These are phyloP conservation scores for Agraylea sexmaculata DNA, from an alignment of 1,140 invertebrate genomes.

Conservation along the genomic window DNA sequence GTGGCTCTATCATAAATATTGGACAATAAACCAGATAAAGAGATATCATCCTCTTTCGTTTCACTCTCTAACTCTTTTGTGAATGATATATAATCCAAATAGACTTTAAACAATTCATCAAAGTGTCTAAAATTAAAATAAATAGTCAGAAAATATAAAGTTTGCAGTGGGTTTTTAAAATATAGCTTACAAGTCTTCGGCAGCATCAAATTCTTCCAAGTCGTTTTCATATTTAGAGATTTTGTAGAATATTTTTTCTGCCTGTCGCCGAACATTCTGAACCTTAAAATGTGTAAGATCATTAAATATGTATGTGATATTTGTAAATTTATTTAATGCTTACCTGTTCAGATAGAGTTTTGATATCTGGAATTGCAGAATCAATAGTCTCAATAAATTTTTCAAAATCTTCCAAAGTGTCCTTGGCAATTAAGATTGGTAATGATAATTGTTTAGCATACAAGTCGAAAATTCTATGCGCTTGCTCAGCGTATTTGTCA, in stretches of 20 bases:
- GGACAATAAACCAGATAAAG: too few species aligned
- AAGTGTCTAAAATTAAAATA: too few species aligned
- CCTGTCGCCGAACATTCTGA: conserved; percentile 14
- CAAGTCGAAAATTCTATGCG: conserved; percentile 16
- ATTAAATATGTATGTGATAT: background rate
- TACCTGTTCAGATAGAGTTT: conserved; percentile 15
- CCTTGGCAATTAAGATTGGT: conserved; percentile 14
- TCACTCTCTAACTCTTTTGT: too few species aligned
- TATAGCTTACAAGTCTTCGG: conserved; percentile 6
- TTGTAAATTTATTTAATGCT: background rate
- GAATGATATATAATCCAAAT: too few species aligned
- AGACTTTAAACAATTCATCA: too few species aligned
- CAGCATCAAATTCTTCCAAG: conserved; percentile 13
- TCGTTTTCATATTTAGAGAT: conserved; percentile 19
- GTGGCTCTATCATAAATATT: conserved; percentile 18
- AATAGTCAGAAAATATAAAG: too few species aligned
- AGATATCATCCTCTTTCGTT: too few species aligned
- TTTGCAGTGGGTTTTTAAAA: too few species aligned
- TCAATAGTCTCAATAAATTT: conserved; percentile 16
- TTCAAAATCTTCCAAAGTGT: conserved; percentile 16
- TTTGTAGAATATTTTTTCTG: conserved; percentile 15
- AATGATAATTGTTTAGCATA: conserved; percentile 17
- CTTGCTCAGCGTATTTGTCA: conserved; percentile 14
- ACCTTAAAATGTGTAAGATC: conserved; percentile 13
- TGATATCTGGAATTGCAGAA: conserved; percentile 15